Base-by-base conservation (phyloP, 2,888 invertebrate genomes). In the Acleris laterana region DNA sequence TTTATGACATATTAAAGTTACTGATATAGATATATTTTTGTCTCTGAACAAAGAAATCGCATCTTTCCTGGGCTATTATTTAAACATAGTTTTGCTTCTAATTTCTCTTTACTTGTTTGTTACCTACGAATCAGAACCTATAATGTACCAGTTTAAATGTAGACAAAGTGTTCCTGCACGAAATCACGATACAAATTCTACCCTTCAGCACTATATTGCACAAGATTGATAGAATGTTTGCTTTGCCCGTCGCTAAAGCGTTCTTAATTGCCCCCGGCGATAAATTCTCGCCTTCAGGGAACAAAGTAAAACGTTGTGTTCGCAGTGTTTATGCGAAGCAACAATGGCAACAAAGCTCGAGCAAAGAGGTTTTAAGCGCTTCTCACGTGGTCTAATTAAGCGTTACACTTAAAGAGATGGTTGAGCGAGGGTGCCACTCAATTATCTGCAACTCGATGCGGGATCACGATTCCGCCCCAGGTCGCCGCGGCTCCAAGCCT, bases 391-490 rank as follows among this genome's bases (percentile, higher is more conserved):
- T 84, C 85, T 89, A 89, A 90, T 90, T 90, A 90, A 89, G 88
- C 82, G 85, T 79, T 81, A 85, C 84, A 85, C 88, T 88, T 85
- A 84, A 77, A 77, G 78, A 74, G 76, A 74, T 72, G 81, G 80
- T 72, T 75, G 82, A 77, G 81, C 68, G 80, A 77, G 85, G 84
- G 81, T 75, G 80, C 80, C 81, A 82, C 89, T 89, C 84, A 88
- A 91, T 91, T 92, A 91, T 89, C 85, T 83, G 86, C 82, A 84
- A 87, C 85, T 81, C 75, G 89, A 90, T 90, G 90, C 90, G 84
- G 78, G 88, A 87, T 89, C 91, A 90, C 88, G 89, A 71, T 62
- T 74, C 68, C 66, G 55, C 55, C 60, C 44, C 48, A 61, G 63
- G 61, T 61, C 64, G 55, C 60, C 51, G 56, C 65, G 63, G 67